Evolutionary conservation across 1,140 invertebrate species (phyloP).

Genomic region (Gonioctena quinquepunctata): DNA sequence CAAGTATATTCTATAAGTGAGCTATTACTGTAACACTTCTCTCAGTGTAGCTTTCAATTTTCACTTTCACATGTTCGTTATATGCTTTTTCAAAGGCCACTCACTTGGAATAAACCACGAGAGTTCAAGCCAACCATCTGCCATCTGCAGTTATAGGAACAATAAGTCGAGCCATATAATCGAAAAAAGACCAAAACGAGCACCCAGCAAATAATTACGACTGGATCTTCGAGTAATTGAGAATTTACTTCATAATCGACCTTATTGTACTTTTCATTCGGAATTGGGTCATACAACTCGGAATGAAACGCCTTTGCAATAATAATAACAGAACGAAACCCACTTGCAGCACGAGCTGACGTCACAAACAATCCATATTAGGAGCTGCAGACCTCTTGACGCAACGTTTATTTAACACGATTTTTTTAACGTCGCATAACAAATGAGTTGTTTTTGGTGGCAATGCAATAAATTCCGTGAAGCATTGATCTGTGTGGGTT

Average conservation of each 20-base stretch:
- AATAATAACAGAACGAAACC: constrained; percentile 4
- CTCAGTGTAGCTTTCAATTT: neutral
- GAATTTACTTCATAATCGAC: neutral
- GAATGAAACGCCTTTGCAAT: constrained; percentile 8
- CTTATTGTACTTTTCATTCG: constrained; percentile 5
- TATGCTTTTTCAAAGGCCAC: neutral
- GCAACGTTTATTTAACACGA: neutral
- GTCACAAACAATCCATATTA: constrained; percentile 7
- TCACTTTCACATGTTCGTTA: neutral
- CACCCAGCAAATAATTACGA: neutral
- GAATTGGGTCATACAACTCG: constrained; percentile 2
- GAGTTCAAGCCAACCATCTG: neutral
- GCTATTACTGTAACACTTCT: too few relatives aligned
- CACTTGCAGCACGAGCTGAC: neutral
- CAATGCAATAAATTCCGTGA: neutral
- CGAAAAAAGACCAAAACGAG: neutral
- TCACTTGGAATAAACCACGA: too few relatives aligned
- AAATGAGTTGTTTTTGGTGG: neutral
- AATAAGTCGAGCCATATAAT: neutral
- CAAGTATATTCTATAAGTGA: too few relatives aligned
- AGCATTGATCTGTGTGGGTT: neutral
- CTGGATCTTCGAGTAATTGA: neutral
- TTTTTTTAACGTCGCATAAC: neutral
- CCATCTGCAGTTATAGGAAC: neutral
- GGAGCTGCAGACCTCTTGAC: neutral